phyloP scores from a whole-genome alignment of 2,888 invertebrate genomes.

The Peribatodes rhomboidaria region DNA sequence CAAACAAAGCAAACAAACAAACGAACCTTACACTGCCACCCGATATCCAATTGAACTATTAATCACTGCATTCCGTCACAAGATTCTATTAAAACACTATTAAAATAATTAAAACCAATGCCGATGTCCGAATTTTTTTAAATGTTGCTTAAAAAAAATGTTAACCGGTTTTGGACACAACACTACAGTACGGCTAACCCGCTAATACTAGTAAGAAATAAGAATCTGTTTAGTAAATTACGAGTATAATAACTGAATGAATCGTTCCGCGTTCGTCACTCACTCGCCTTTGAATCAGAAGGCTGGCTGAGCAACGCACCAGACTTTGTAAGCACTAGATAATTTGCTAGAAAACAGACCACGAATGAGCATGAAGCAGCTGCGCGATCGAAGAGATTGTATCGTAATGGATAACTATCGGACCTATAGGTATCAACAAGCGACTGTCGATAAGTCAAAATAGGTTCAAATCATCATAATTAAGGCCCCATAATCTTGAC shows the following conservation, averaged over 20 bases:
- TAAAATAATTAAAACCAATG: background rate
- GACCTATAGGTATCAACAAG: slow-evolving; percentile 10
- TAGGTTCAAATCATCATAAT: no score
- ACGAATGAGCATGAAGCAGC: slow-evolving; percentile 1
- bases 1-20: background rate
- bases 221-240: slow-evolving; percentile 15
- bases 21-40: slow-evolving; percentile 17
- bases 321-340: background rate
- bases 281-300: slow-evolving; percentile 1
- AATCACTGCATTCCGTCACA: slow-evolving; percentile 28
- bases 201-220: slow-evolving; percentile 19
- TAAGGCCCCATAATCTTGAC: no score
- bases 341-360: background rate
- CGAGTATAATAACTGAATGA: background rate
- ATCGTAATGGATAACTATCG: background rate
- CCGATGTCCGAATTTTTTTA: background rate
- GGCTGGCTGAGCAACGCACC: background rate
- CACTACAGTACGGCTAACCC: slow-evolving; percentile 7
- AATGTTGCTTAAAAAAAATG: background rate
- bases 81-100: background rate
- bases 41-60: background rate
- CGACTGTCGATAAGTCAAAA: slow-evolving; percentile 1
- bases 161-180: slow-evolving; percentile 5
- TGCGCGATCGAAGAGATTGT: background rate
- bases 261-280: slow-evolving; percentile 32